Base-by-base conservation (phyloP, 2,797 vertebrate species). In the Clarias pachynema region DNA sequence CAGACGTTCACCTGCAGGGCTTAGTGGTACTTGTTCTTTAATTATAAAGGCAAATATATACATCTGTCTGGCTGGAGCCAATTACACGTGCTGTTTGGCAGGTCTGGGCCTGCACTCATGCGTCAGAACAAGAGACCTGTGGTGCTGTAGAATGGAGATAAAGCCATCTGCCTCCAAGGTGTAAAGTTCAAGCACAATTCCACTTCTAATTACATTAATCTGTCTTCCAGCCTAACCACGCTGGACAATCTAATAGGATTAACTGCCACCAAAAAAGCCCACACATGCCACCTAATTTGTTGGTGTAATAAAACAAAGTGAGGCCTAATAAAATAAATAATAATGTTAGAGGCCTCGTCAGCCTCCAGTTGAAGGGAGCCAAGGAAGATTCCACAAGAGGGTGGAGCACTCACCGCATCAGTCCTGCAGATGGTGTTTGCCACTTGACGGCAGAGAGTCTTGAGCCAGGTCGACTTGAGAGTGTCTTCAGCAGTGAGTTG, bases 381-480 rank as follows among this genome's bases (percentile, higher is more conserved):
- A 68, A 80, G 82, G 56, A 89, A 77, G 53, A 74, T 78, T 80
- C 83, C 86, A 78, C 77, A 69, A 75, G 53, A 57, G 60, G 74
- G 81, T 29, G 16, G 80, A 22, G 65, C 20, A 95, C 97, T 98
- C 94, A 99, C 98, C 88, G 96, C 95, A 89, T 99, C 97, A 72
- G 98, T 95, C 93, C 96, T 97, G 94, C 98, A 99, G 94, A 99
- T 99, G 49, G 98, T 99, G 94, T 99, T 97, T 92, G 98, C 98
- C 79, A 99, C 96, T 0, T 99, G 98, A 85, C 97, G 97, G 91
- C 97, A 99, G 24, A 99, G 92, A 57, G 90, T 97, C 93, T 94
- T 96, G 81, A 99, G 93, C 98, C 98, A 99, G 77, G 93, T 91
- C 29, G 95, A 95, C 92, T 99, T 99, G 86, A 95, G 91, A 0